These are phyloP conservation scores for Corapipo altera DNA, from an alignment of 2,113 vertebrate genomes.

Conservation along the genomic window DNA sequence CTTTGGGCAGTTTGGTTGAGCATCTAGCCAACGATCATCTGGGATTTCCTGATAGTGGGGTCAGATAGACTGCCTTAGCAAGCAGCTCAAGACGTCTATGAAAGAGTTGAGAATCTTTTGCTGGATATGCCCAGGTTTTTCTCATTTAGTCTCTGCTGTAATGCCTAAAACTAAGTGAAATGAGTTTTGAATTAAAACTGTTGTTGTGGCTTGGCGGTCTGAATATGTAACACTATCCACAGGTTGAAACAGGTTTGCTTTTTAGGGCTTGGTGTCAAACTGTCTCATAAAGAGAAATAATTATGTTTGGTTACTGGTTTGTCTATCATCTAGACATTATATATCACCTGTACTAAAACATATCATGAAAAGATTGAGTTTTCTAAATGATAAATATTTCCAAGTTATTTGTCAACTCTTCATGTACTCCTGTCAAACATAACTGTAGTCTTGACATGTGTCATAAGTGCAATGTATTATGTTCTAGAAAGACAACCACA, in stretches of 20 bases:
- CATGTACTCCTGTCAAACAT: not conserved
- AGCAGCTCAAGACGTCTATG: not conserved
- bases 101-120: not conserved
- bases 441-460: rapidly evolving
- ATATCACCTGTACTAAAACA: not conserved
- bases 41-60: not conserved
- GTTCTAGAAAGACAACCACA: not conserved
- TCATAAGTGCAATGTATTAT: not conserved
- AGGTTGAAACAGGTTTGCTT: rapidly evolving
- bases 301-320: not conserved
- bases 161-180: not conserved
- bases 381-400: not conserved
- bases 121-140: not conserved
- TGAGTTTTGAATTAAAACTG: not conserved
- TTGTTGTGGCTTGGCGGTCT: not conserved
- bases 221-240: not conserved
- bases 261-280: not conserved
- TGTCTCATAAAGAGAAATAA: not conserved
- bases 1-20: not conserved
- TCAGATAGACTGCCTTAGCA: not conserved
- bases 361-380: not conserved
- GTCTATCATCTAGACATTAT: not conserved
- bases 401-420: not conserved
- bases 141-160: not conserved
- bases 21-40: not conserved